A percentile compares a stretch with the other conserved stretches of the same genome.
Conservation (phyloP, 2,797 vertebrate species). For the Etheostoma nigrum region DNA sequence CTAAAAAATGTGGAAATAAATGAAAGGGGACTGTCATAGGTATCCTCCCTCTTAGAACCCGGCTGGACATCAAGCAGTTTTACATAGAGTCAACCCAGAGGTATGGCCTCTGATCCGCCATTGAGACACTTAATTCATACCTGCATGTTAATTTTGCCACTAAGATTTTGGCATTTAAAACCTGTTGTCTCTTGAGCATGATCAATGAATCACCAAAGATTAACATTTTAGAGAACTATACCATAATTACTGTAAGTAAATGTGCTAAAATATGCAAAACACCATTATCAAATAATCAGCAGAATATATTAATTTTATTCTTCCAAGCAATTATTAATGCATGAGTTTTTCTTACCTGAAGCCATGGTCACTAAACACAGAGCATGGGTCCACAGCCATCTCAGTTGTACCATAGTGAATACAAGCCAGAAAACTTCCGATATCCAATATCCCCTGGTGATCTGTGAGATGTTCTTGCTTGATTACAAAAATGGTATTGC, state of each 20-base stretch:
- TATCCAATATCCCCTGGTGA: neutral
- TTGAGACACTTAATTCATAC: neutral
- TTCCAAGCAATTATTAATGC: neutral
- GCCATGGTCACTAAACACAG: constrained; percentile 34
- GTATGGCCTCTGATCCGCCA: too few relatives aligned
- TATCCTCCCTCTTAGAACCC: neutral
- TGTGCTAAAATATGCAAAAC: neutral
- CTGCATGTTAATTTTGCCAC: neutral
- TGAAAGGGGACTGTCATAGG: neutral
- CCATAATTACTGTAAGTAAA: neutral
- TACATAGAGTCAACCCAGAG: neutral
- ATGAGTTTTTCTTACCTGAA: constrained; percentile 54
- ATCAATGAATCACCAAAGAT: neutral
- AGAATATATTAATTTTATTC: neutral
- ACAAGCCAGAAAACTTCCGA: neutral
- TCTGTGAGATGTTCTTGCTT: neutral
- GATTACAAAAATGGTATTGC: constrained; percentile 10
- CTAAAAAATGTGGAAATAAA: neutral
- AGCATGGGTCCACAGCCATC: constrained; percentile 25
- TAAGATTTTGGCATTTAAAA: neutral
- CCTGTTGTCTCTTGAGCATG: neutral
- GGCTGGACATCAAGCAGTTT: neutral
- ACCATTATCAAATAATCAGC: neutral
- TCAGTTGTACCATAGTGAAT: constrained; percentile 48
- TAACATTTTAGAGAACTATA: neutral